Base-by-base conservation (phyloP, 2,888 invertebrate genomes). In the Epicampocera succincta region DNA sequence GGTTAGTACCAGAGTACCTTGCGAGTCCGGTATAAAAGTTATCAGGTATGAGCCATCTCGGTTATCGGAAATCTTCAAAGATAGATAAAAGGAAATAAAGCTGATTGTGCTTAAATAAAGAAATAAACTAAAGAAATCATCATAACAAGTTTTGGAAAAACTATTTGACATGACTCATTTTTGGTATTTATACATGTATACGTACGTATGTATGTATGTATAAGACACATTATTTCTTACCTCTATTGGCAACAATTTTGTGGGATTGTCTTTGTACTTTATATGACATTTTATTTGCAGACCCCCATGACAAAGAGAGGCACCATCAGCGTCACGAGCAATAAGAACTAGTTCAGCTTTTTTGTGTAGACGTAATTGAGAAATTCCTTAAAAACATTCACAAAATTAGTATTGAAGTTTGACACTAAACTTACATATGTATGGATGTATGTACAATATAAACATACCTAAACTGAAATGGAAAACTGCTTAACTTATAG, bases 271-370 rank as follows among this genome's bases (percentile, higher is more conserved):
- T 82, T 92, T 91, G 85, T 93, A 92, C 77, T 92, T 91, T 12
- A 85, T 46, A 85, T 93, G 92, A 0, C 93, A 94, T 0, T 91
- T 91, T 25, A 95, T 92, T 75, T 89, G 89, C 85, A 94, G 93
- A 0, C 95, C 95, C 0, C 95, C 95, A 85, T 94, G 93, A 89
- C 94, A 94, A 40, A 95, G 90, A 0, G 93, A 92, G 72, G 93
- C 93, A 0, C 93, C 93, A 82, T 92, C 93, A 66, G 92, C 92
- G 86, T 95, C 95, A 11, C 93, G 91, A 0, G 94, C 92, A 84
- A 94, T 93, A 79, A 95, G 84, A 2, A 92, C 88, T 0, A 93
- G 91, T 85, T 94, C 93, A 13, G 94, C 93, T 83, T 92, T 93
- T 78, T 92, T 92, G 73, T 94, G 94, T 1, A 95, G 93, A 33